Percentiles rank a stretch among this genome's conserved stretches.
phyloP scores from a whole-genome alignment of 1,140 invertebrate genomes.

The Cydia strobilella region DNA sequence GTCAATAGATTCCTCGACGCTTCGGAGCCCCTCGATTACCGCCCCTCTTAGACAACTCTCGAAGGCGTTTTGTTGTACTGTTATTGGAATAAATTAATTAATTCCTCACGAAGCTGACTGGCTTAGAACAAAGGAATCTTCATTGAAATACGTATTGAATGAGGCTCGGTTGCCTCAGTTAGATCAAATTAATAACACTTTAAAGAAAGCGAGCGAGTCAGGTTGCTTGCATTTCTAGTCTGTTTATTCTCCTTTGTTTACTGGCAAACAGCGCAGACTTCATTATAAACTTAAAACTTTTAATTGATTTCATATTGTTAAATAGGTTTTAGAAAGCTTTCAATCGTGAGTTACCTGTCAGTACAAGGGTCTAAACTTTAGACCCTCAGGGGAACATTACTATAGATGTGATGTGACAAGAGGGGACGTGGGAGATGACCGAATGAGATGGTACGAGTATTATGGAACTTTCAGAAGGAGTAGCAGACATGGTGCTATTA shows the following conservation, averaged over 20 bases:
- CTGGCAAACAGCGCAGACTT: background rate
- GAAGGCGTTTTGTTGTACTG: slow-evolving; percentile 22
- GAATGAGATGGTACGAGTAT: too few relatives aligned
- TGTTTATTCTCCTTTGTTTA: slow-evolving; percentile 7
- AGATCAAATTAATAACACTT: slow-evolving; percentile 28
- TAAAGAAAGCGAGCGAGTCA: slow-evolving; percentile 15
- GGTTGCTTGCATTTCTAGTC: slow-evolving; percentile 2
- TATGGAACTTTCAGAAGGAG: too few relatives aligned
- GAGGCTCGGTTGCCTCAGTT: slow-evolving; percentile 19
- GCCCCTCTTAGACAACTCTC: slow-evolving; percentile 9
- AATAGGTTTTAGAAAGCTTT: too few relatives aligned
- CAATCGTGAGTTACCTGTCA: too few relatives aligned
- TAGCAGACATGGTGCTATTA: too few relatives aligned
- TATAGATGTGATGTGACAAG: too few relatives aligned
- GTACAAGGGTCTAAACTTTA: too few relatives aligned
- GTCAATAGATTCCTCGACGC: slow-evolving; percentile 1
- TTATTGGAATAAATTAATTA: slow-evolving; percentile 30
- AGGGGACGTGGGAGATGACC: too few relatives aligned
- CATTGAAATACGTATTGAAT: slow-evolving; percentile 30
- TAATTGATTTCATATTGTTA: background rate
- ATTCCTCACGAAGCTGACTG: slow-evolving; percentile 20
- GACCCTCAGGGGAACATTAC: too few relatives aligned
- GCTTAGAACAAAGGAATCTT: slow-evolving; percentile 15
- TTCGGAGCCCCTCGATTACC: background rate
- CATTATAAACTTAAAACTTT: background rate